A percentile compares a stretch with the other conserved stretches of the same genome.
Conservation (phyloP, 2,888 invertebrate genomes). For the Smittia aterrima region DNA sequence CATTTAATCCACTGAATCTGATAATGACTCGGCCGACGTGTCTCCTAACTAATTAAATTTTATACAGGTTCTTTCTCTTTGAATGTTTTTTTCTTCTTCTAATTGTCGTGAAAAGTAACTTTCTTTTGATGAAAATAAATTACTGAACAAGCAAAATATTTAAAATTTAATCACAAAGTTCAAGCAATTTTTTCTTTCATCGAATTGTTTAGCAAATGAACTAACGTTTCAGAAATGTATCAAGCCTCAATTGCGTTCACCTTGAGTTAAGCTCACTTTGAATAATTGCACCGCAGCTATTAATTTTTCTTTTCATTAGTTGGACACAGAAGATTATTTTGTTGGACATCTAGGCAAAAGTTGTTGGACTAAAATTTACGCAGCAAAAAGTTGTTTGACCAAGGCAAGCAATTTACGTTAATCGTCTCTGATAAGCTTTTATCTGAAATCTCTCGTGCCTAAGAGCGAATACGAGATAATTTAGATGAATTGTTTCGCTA, state of each 20-base stretch:
- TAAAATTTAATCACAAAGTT: conserved; percentile 4
- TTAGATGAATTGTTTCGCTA: too few relatives aligned
- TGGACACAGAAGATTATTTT: conserved; percentile 11
- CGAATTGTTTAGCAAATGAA: background rate
- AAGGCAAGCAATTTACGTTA: background rate
- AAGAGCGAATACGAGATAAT: too few relatives aligned
- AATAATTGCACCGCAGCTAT: background rate
- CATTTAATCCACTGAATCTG: background rate
- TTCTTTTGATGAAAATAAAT: background rate
- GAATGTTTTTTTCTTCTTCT: background rate
- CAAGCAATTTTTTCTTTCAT: background rate
- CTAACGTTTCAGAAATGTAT: background rate
- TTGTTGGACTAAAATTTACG: background rate
- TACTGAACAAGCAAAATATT: background rate
- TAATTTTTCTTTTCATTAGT: background rate
- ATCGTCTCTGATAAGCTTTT: background rate
- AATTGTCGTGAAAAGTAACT: background rate
- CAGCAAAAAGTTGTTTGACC: background rate
- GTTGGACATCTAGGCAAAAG: conserved; percentile 7
- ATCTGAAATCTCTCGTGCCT: too few relatives aligned
- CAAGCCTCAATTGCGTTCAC: background rate
- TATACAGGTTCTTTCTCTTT: background rate
- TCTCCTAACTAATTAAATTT: conserved; percentile 14
- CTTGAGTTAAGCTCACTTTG: conserved; percentile 11
- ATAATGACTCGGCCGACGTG: background rate